Conservation (phyloP, 1,140 invertebrate genomes). For the Heliothis subflexa region DNA sequence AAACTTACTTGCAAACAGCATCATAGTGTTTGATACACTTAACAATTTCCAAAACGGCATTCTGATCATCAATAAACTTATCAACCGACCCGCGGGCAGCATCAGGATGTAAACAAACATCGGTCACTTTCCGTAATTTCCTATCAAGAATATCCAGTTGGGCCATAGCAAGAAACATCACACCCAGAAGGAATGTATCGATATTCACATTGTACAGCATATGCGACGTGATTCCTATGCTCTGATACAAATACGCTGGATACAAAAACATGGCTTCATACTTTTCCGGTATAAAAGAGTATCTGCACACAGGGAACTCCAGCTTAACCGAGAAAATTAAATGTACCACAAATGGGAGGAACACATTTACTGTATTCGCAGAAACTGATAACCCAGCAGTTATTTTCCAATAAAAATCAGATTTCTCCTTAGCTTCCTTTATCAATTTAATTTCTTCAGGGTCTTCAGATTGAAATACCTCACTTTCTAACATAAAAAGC, state of each 20-base stretch:
- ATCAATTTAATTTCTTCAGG: slow-evolving; percentile 60
- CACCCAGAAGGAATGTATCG: slow-evolving; percentile 70
- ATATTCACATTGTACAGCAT: slow-evolving; percentile 69
- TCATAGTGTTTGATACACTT: slow-evolving; percentile 65
- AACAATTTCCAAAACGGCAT: slow-evolving; percentile 57
- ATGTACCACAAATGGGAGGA: slow-evolving; percentile 63
- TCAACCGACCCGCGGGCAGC: background rate
- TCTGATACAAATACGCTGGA: slow-evolving; percentile 70
- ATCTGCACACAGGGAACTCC: slow-evolving; percentile 64
- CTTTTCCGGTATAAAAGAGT: slow-evolving; percentile 66
- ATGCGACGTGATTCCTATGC: slow-evolving; percentile 67
- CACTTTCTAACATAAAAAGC: slow-evolving; percentile 63
- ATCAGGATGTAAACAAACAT: slow-evolving; percentile 2
- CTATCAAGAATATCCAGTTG: slow-evolving; percentile 71
- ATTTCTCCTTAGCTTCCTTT: slow-evolving; percentile 58
- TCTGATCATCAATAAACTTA: slow-evolving; percentile 1
- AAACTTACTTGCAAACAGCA: slow-evolving; percentile 63
- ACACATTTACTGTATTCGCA: slow-evolving; percentile 62
- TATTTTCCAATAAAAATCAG: slow-evolving; percentile 64
- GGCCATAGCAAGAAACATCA: slow-evolving; percentile 69
- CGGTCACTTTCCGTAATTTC: slow-evolving; percentile 61
- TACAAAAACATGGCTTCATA: slow-evolving; percentile 60
- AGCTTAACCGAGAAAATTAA: slow-evolving; percentile 58
- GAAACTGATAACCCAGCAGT: slow-evolving; percentile 60
- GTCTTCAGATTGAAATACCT: slow-evolving; percentile 66